These are phyloP conservation scores for Sebastes taczanowskii DNA, from an alignment of 2,797 vertebrate genomes.

Conservation along the genomic window DNA sequence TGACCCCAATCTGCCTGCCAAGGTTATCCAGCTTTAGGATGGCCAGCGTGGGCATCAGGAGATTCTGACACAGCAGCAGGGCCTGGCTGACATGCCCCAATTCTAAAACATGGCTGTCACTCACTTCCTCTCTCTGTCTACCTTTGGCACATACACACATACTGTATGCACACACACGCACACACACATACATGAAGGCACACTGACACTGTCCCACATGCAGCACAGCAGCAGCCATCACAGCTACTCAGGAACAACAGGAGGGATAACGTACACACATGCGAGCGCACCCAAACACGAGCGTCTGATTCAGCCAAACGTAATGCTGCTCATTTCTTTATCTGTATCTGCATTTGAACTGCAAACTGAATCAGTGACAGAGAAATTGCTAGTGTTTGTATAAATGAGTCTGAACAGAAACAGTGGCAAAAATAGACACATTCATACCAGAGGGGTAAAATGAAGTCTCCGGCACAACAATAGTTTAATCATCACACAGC, in stretches of 20 bases:
- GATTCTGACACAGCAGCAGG: constrained; percentile 75
- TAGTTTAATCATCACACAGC: background rate
- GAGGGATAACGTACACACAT: background rate
- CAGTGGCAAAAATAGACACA: background rate
- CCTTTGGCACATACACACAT: constrained; percentile 25
- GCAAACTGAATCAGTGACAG: background rate
- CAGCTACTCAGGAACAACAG: constrained; percentile 12
- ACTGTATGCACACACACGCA: background rate
- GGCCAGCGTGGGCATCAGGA: constrained; percentile 69
- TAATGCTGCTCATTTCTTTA: constrained; percentile 5
- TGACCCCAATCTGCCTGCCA: constrained; percentile 84
- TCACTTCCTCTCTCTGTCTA: constrained; percentile 42
- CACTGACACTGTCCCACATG: constrained; percentile 28
- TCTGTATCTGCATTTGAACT: constrained; percentile 6
- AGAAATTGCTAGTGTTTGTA: constrained; percentile 18
- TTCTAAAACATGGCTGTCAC: constrained; percentile 71
- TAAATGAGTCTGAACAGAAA: background rate
- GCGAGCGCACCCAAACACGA: background rate
- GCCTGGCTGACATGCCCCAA: constrained; percentile 65
- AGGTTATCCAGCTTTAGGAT: constrained; percentile 75
- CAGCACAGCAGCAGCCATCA: constrained; percentile 4
- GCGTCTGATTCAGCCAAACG: constrained; percentile 1
- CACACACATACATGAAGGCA: background rate
- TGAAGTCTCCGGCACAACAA: constrained; percentile 5
- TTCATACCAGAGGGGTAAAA: background rate